Conservation (phyloP, 2,888 invertebrate genomes). For the Lasioglossum zephyrum region DNA sequence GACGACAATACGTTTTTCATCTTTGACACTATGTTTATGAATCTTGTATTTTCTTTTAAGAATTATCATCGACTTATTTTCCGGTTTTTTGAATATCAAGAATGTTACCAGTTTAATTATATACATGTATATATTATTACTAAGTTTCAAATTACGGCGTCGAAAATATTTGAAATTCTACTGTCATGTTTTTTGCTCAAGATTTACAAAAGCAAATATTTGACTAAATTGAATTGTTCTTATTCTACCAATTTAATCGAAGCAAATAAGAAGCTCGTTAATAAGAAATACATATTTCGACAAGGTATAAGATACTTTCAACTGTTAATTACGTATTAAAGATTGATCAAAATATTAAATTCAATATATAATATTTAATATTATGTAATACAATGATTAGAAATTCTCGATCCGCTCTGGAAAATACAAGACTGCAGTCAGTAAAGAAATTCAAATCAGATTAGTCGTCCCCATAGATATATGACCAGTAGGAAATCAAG, state of each 20-base stretch:
- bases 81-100: not conserved
- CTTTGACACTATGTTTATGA: constrained; percentile 2
- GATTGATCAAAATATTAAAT: not conserved
- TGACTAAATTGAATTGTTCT: not conserved
- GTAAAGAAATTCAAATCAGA: constrained; percentile 8
- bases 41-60: constrained; percentile 12
- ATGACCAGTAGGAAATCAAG: constrained; percentile 28
- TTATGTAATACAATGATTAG: not conserved
- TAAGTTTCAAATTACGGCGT: not conserved
- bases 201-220: not conserved
- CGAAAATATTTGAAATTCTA: not conserved
- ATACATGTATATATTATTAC: not conserved
- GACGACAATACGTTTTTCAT: constrained; percentile 4
- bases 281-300: not conserved
- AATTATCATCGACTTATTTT: constrained; percentile 8
- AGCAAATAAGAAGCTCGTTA: not conserved
- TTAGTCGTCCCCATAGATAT: constrained; percentile 29
- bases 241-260: not conserved
- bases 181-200: not conserved
- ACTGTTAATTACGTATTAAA: not conserved
- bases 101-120: constrained; percentile 1
- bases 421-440: not conserved
- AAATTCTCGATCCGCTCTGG: not conserved
- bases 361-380: not conserved
- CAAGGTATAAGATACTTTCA: not conserved